These are phyloP conservation scores for Zonitis immaculata DNA, from an alignment of 2,888 invertebrate species.

Conservation along the genomic window DNA sequence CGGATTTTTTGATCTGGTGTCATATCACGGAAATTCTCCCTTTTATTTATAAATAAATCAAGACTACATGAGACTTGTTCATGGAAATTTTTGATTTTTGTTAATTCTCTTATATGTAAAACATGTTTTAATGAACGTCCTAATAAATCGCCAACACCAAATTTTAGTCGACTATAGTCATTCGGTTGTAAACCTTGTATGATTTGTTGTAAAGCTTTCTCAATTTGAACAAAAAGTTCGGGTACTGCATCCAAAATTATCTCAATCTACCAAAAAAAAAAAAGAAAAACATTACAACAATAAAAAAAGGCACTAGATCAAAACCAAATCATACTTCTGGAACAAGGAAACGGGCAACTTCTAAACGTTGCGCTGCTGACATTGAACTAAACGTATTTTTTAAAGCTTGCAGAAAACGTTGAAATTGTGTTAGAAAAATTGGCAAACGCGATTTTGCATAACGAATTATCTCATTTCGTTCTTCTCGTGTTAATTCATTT, in stretches of 20 bases:
- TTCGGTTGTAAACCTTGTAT: conserved; percentile 49
- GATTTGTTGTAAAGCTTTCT: conserved; percentile 58
- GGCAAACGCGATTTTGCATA: conserved; percentile 63
- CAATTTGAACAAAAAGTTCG: conserved; percentile 56
- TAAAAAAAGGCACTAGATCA: not conserved
- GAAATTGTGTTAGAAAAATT: conserved; percentile 60
- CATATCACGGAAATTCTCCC: conserved; percentile 59
- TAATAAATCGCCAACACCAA: conserved; percentile 35
- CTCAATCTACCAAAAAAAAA: conserved; percentile 52
- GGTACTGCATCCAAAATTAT: conserved; percentile 57
- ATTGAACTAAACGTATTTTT: conserved; percentile 57
- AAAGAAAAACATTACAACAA: not conserved
- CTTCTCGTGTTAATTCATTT: conserved; percentile 57
- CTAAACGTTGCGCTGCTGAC: conserved; percentile 55
- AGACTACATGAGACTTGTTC: conserved; percentile 54
- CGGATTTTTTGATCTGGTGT: conserved; percentile 56
- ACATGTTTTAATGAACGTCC: conserved; percentile 43
- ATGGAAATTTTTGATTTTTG: conserved; percentile 54
- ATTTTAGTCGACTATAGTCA: conserved; percentile 26
- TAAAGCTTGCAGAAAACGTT: conserved; percentile 57
- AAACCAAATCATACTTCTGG: conserved; percentile 54
- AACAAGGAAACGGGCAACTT: conserved; percentile 61
- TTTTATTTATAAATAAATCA: conserved; percentile 54
- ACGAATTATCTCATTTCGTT: conserved; percentile 62
- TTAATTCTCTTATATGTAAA: conserved; percentile 53